Base-by-base conservation (phyloP, 2,888 invertebrate genomes). In the Anoplius nigerrimus region DNA sequence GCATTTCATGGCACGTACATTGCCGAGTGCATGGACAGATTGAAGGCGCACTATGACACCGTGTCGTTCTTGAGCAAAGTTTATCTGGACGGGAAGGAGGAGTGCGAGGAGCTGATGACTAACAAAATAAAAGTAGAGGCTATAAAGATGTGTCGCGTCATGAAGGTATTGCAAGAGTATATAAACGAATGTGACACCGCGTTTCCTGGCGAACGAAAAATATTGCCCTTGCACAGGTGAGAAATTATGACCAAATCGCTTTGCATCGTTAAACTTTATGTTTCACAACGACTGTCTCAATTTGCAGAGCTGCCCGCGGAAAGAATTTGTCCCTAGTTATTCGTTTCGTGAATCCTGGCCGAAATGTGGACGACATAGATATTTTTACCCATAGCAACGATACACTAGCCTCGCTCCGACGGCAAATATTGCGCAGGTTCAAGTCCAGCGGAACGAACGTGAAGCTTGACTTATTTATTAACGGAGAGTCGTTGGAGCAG, bases 131-230 rank as follows among this genome's bases (percentile, higher is more conserved):
- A 90, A 80, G 90, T 91, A 66, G 95, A 95, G 88, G 94, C 95
- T 5, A 93, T 94, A 69, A 93, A 95, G 89, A 97, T 98, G 94
- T 96, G 96, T 89, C 93, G 98, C 78, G 95, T 98, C 63, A 93
- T 98, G 89, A 95, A 96, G 90, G 97, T 98, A 84, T 92, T 98
- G 84, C 95, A 96, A 88, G 98, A 98, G 90, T 98, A 98, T 88
- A 93, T 98, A 73, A 95, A 95, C 82, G 98, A 98, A 90, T 98
- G 98, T 90, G 98, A 98, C 91, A 93, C 93, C 81, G 93, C 94
- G 75, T 97, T 94, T 89, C 92, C 94, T 57, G 95, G 95, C 46
- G 98, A 98, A 88, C 91, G 98, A 75, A 94, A 95, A 85, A 94
- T 96, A 83, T 90, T 98, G 82, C 98, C 98, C 22, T 92, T 98